phyloP scores from a whole-genome alignment of 1,140 invertebrate genomes.

The Conus betulinus region DNA sequence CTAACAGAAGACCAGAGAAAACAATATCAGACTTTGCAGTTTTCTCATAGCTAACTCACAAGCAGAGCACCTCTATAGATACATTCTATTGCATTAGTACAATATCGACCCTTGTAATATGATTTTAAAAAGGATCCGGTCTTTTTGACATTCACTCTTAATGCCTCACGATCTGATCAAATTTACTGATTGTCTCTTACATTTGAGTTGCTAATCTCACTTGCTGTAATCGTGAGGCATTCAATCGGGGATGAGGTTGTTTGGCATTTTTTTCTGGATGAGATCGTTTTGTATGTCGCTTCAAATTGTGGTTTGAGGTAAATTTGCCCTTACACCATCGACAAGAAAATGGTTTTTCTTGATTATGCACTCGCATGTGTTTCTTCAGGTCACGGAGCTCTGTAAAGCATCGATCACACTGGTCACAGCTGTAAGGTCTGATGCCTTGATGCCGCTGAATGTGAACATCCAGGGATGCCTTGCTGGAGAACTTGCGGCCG shows the following conservation, averaged over 20 bases:
- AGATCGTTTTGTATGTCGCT: constrained; percentile 81
- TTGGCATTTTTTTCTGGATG: background rate
- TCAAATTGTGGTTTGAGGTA: constrained; percentile 88
- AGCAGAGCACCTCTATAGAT: no score
- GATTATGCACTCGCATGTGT: constrained; percentile 93
- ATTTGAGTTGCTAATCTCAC: background rate
- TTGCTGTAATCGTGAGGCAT: background rate
- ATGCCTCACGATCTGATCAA: no score
- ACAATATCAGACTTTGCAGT: no score
- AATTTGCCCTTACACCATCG: constrained; percentile 91
- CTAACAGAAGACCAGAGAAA: no score
- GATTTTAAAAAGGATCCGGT: no score
- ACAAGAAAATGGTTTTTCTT: constrained; percentile 96
- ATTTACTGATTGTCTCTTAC: background rate
- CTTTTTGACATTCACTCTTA: no score
- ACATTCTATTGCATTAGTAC: no score
- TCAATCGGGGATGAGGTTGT: background rate
- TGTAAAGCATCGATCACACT: constrained; percentile 89
- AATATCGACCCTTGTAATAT: no score
- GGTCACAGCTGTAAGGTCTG: constrained; percentile 88
- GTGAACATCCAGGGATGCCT: constrained; percentile 34
- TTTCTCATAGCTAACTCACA: no score
- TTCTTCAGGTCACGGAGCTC: constrained; percentile 94
- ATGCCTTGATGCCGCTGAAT: constrained; percentile 35
- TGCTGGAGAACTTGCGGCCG: constrained; percentile 2